Conservation (phyloP, 2,888 invertebrate genomes). For the Crocallis elinguaria region DNA sequence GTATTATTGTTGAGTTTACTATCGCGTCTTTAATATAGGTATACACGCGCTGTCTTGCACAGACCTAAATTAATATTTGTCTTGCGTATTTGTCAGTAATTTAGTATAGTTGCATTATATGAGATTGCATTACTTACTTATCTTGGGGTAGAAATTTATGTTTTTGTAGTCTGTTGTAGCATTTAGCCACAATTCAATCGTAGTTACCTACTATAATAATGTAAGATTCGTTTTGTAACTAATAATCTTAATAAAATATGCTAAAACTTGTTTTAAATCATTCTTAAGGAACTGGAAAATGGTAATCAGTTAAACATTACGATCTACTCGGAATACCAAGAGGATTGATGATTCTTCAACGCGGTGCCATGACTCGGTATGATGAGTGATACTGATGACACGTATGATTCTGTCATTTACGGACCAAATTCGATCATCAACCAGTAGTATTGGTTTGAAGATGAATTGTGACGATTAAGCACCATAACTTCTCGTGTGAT, state of each 20-base stretch:
- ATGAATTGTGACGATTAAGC: slow-evolving; percentile 44
- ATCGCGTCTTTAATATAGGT: slow-evolving; percentile 15
- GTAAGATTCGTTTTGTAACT: too few relatives aligned
- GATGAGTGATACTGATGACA: slow-evolving; percentile 20
- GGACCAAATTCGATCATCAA: slow-evolving; percentile 35
- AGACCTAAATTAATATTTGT: background rate
- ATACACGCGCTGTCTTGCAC: background rate
- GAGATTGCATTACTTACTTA: background rate
- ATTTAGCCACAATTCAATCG: too few relatives aligned
- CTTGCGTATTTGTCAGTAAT: background rate
- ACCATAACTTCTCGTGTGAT: slow-evolving; percentile 49
- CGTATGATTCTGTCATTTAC: slow-evolving; percentile 31
- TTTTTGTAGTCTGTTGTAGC: too few relatives aligned
- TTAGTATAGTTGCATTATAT: background rate
- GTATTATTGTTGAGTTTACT: too few relatives aligned
- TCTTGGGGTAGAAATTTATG: too few relatives aligned
- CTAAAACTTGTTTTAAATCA: too few relatives aligned
- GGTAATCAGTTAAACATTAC: slow-evolving; percentile 1
- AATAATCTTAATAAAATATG: too few relatives aligned
- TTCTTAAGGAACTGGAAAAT: background rate
- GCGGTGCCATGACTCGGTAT: slow-evolving; percentile 23
- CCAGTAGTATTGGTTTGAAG: slow-evolving; percentile 42
- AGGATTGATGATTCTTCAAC: slow-evolving; percentile 24
- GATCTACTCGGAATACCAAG: slow-evolving; percentile 11
- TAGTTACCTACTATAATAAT: too few relatives aligned